These are phyloP conservation scores for Rhopilema esculentum DNA, from an alignment of 30 jellyfish, hydroid and myxozoan species.

Conservation along the genomic window DNA sequence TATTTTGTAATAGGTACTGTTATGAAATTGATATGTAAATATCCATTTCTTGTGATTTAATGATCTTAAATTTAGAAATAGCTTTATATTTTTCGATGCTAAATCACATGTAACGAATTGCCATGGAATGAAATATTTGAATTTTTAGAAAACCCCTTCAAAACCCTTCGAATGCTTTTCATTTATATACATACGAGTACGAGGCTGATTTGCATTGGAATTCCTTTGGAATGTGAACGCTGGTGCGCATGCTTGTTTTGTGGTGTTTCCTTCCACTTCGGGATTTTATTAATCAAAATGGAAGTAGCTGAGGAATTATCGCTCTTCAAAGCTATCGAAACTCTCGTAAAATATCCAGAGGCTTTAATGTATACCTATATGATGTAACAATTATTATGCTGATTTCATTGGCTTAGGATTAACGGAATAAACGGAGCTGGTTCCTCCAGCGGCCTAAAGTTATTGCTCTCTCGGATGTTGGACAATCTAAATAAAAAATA, in stretches of 20 bases:
- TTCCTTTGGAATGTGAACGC: conserved; percentile 52
- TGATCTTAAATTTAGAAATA: not conserved
- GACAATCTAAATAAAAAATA: not conserved
- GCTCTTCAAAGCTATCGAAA: not conserved
- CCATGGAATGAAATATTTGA: no score
- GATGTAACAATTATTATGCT: not conserved
- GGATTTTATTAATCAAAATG: conserved; percentile 2
- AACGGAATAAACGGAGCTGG: not conserved
- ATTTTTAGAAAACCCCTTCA: no score
- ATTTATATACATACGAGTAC: not conserved
- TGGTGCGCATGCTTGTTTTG: conserved; percentile 67
- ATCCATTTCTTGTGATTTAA: not conserved
- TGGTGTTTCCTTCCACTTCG: conserved; percentile 32
- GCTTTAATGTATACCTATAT: not conserved
- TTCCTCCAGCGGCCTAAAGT: conserved; percentile 13
- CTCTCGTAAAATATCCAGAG: not conserved
- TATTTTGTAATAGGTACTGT: not conserved
- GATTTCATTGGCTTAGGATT: not conserved
- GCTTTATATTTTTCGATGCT: not conserved
- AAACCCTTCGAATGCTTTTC: no score
- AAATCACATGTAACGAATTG: no score
- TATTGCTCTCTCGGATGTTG: not conserved
- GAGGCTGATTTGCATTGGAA: conserved; percentile 80
- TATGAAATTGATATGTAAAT: not conserved
- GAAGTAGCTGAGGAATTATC: not conserved